Evolutionary conservation across 2,797 vertebrate genomes (phyloP).

Genomic region (Scolopax bukidnonensis): DNA sequence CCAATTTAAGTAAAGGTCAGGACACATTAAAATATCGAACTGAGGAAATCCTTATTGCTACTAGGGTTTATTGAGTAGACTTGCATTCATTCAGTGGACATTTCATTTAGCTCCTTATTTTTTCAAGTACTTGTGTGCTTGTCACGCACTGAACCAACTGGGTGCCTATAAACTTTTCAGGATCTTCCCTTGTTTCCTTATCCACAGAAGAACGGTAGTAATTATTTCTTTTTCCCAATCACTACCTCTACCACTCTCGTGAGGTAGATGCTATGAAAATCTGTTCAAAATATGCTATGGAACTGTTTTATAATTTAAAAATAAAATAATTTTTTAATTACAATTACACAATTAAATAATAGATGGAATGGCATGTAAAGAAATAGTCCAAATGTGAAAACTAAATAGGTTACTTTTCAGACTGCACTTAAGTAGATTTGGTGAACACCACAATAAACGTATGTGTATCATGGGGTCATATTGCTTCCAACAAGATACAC

Average conservation of each 20-base stretch:
- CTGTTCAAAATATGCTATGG: neutral
- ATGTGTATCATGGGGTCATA: neutral
- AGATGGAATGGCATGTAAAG: neutral
- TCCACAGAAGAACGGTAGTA: accelerated
- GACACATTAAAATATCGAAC: neutral
- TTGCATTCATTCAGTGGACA: neutral
- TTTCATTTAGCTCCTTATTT: neutral
- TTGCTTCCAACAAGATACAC: neutral
- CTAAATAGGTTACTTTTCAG: neutral
- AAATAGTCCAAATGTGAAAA: neutral
- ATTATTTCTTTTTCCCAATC: neutral
- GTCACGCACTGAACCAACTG: neutral
- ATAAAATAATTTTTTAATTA: neutral
- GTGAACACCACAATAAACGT: neutral
- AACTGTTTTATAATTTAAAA: neutral
- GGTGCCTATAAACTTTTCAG: neutral
- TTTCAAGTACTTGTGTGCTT: neutral
- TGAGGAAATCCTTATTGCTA: neutral
- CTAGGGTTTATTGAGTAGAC: neutral
- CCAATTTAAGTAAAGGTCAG: neutral
- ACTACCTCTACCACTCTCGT: neutral
- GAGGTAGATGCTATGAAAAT: neutral
- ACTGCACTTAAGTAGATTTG: accelerated
- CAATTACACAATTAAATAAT: neutral
- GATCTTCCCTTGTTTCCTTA: neutral